Conservation (phyloP, 2,113 vertebrate species). For the Lycaon pictus region DNA sequence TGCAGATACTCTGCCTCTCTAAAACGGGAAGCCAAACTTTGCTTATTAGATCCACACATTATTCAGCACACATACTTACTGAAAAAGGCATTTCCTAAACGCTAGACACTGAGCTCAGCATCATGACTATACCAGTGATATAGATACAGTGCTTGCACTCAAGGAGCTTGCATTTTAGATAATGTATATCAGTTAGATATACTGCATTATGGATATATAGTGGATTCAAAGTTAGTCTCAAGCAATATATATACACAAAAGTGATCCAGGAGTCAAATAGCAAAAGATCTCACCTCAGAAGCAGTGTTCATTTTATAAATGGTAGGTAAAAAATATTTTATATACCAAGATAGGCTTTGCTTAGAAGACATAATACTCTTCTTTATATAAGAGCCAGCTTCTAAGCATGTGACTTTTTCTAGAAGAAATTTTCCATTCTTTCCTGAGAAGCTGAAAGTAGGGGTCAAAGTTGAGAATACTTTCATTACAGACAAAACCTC, state of each 20-base stretch:
- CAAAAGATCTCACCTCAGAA: background rate
- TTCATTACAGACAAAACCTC: background rate
- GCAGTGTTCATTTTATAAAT: background rate
- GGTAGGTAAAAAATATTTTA: conserved; percentile 8
- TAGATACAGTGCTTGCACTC: background rate
- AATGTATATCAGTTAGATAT: background rate
- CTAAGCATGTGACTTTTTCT: background rate
- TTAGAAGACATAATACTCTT: background rate
- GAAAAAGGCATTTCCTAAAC: background rate
- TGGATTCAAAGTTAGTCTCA: background rate
- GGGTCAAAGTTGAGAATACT: background rate
- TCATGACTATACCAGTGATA: background rate
- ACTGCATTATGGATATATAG: background rate
- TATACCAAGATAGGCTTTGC: background rate
- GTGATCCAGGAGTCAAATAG: background rate
- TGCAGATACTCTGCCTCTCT: background rate
- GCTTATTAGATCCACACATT: background rate
- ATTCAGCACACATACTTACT: background rate
- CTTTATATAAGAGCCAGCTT: background rate
- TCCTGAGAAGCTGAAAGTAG: background rate
- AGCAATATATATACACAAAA: background rate
- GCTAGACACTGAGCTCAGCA: background rate
- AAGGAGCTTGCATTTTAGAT: background rate
- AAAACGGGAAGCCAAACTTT: background rate
- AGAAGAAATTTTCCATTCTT: background rate